Percentiles rank a stretch among this genome's conserved stretches.
Conservation (phyloP, 2,113 vertebrate genomes). For the Brachionichthys hirsutus region DNA sequence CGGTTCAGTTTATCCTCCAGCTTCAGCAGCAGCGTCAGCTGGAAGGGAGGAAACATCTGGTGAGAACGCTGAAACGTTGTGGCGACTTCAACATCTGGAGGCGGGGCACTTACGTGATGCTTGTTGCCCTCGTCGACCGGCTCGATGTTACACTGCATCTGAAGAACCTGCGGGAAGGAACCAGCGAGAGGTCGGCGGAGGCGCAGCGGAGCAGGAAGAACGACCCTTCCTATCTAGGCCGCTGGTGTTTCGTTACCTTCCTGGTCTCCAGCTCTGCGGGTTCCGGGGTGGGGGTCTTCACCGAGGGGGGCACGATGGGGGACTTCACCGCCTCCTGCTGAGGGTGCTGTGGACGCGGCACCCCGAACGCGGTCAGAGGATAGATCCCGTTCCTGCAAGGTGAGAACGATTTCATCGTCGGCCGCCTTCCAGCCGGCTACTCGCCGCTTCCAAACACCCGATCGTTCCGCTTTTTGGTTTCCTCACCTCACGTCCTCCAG, state of each 20-base stretch:
- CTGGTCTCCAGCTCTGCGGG: constrained; percentile 95
- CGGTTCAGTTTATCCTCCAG: constrained; percentile 98
- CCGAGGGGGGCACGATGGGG: constrained; percentile 91
- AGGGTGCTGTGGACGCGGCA: constrained; percentile 92
- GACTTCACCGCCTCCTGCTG: constrained; percentile 95
- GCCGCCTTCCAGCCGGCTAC: no score
- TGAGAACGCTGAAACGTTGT: no score
- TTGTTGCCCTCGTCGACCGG: constrained; percentile 93
- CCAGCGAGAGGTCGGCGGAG: no score
- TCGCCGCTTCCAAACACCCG: no score
- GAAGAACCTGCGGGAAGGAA: constrained; percentile 83
- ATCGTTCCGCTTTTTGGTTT: no score
- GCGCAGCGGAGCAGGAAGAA: no score
- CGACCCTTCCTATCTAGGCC: no score
- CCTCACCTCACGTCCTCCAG: constrained; percentile 95
- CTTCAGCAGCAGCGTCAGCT: constrained; percentile 95
- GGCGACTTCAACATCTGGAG: neutral
- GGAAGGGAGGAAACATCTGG: constrained; percentile 14
- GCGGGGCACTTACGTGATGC: constrained; percentile 85
- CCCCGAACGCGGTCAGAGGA: constrained; percentile 92
- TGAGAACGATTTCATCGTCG: neutral
- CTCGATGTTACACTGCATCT: constrained; percentile 99
- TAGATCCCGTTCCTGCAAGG: constrained; percentile 92
- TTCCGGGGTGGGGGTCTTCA: constrained; percentile 95
- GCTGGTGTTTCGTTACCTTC: constrained; percentile 80